Conservation (phyloP, 2,888 invertebrate species). For the Hirtodrosophila cameraria region DNA sequence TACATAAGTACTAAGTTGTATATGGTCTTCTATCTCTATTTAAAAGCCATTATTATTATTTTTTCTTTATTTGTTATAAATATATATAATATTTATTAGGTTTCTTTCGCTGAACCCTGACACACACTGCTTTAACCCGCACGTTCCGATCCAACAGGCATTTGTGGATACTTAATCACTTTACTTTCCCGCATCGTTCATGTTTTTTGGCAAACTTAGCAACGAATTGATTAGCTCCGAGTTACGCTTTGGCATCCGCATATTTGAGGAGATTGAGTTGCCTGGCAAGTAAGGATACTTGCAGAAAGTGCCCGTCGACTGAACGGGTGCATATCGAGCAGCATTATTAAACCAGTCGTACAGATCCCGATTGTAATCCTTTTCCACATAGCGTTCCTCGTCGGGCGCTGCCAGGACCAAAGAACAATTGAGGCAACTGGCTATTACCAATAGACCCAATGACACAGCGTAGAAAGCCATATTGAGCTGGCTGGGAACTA, state of each 20-base stretch:
- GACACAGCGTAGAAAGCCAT: slow-evolving; percentile 49
- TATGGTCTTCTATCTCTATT: slow-evolving; percentile 31
- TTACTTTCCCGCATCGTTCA: slow-evolving; percentile 90
- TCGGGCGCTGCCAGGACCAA: slow-evolving; percentile 76
- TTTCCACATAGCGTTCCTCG: slow-evolving; percentile 82
- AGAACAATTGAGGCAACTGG: slow-evolving; percentile 25
- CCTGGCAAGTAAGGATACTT: slow-evolving; percentile 69
- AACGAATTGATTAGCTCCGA: slow-evolving; percentile 90
- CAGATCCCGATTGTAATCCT: slow-evolving; percentile 81
- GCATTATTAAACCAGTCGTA: slow-evolving; percentile 79
- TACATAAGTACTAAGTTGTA: slow-evolving; percentile 15
- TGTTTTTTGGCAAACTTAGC: slow-evolving; percentile 90
- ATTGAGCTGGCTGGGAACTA: slow-evolving; percentile 6
- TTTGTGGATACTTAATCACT: neutral
- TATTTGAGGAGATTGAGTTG: slow-evolving; percentile 64
- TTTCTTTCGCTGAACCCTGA: neutral
- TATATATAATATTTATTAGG: too few species aligned
- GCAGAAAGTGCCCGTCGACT: slow-evolving; percentile 65
- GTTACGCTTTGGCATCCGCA: slow-evolving; percentile 87
- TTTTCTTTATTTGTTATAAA: neutral
- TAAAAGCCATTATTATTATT: slow-evolving; percentile 20
- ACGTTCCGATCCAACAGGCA: neutral
- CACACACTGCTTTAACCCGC: slow-evolving; percentile 5
- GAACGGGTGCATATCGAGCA: slow-evolving; percentile 71
- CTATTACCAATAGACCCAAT: slow-evolving; percentile 44